Percentiles rank a stretch among this genome's conserved stretches.
phyloP scores from a whole-genome alignment of 2,113 vertebrate genomes.

The Oenanthe melanoleuca region DNA sequence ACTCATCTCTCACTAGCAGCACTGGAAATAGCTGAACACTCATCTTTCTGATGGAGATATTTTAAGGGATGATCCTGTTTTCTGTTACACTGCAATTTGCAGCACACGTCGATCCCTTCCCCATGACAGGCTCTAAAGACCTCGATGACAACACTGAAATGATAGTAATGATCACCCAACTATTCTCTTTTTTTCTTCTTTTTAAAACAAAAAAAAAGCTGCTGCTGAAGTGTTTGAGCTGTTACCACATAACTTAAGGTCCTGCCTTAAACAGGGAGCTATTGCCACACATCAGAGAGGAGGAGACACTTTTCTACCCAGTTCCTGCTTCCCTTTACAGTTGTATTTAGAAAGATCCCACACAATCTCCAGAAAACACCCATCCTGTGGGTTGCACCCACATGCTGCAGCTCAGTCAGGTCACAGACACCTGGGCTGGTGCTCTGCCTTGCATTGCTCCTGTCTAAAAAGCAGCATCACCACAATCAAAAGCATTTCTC shows the following conservation, averaged over 20 bases:
- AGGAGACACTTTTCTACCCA: neutral
- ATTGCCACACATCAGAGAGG: neutral
- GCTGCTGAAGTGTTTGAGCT: neutral
- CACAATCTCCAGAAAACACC: neutral
- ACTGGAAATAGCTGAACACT: constrained; percentile 45
- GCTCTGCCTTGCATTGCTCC: neutral
- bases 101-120: constrained; percentile 3
- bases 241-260: neutral
- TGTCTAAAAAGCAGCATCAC: neutral
- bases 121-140: neutral
- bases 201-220: neutral
- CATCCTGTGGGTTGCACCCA: neutral
- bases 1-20: constrained; percentile 33
- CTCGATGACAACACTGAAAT: neutral
- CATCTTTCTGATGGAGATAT: constrained; percentile 43
- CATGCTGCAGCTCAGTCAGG: neutral
- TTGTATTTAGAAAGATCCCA: neutral
- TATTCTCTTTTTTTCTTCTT: neutral
- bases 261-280: neutral
- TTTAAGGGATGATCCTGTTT: constrained; percentile 29
- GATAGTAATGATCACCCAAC: neutral
- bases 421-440: neutral
- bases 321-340: neutral
- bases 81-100: constrained; percentile 15
- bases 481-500: neutral